Evolutionary conservation across 2,888 invertebrate genomes (phyloP).

Genomic region (Trachelus tabidus): DNA sequence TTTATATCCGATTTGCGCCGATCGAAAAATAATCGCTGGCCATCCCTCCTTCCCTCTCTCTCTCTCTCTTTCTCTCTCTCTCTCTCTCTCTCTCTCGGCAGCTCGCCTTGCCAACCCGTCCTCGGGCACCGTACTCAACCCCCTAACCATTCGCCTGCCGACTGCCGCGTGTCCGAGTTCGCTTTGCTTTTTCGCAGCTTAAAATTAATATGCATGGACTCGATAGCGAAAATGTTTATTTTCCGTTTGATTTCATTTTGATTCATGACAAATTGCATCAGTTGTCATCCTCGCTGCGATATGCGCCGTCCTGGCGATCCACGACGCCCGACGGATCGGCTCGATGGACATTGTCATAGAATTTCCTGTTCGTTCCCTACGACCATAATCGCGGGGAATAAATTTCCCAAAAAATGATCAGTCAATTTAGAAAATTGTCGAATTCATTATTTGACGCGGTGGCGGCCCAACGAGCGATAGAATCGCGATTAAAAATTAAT

Average conservation of each 20-base stretch:
- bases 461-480: constrained; percentile 13
- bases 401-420: not conserved
- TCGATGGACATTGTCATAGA: not conserved
- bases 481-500: constrained; percentile 62
- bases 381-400: not conserved
- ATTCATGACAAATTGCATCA: constrained; percentile 60
- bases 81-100: constrained; percentile 7
- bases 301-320: not conserved
- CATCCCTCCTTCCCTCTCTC: not conserved
- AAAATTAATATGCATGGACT: constrained; percentile 65
- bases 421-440: not conserved
- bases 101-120: not conserved
- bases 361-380: not conserved
- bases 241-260: constrained; percentile 64
- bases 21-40: constrained; percentile 62
- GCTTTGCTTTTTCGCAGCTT: constrained; percentile 61
- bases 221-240: constrained; percentile 62
- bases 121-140: not conserved
- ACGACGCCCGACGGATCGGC: not conserved
- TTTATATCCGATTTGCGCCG: constrained; percentile 52
- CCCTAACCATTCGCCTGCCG: not conserved
- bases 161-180: constrained; percentile 18
- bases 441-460: not conserved
- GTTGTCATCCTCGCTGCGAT: constrained; percentile 1
- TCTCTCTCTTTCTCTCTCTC: constrained; percentile 15